Evolutionary conservation across 2,797 vertebrate species (phyloP).

Genomic region (Phylloscopus collybita): DNA sequence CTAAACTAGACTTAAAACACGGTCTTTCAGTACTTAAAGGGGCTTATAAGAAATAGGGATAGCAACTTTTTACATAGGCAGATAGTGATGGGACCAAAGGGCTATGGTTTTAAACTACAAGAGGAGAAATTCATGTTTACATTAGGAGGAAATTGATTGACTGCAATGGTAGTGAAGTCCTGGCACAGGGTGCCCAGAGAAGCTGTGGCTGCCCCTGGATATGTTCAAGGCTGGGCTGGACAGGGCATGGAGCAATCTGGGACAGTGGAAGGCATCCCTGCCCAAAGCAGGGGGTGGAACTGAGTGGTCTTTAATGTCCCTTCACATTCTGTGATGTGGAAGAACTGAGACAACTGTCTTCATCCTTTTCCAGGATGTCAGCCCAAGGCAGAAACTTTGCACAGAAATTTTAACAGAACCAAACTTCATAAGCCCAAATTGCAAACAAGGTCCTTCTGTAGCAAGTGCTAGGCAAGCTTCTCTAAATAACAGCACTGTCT

Average conservation of each 20-base stretch:
- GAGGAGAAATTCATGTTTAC: background rate
- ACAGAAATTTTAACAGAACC: background rate
- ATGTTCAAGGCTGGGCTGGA: background rate
- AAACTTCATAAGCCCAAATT: background rate
- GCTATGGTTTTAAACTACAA: background rate
- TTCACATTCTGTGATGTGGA: background rate
- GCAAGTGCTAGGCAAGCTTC: background rate
- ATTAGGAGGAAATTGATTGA: background rate
- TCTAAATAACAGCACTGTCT: background rate
- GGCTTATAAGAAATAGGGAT: background rate
- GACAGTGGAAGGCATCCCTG: background rate
- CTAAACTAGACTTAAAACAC: background rate
- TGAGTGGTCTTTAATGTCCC: background rate
- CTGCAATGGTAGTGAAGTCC: fast-evolving
- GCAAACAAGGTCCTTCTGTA: background rate
- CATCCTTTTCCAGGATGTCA: background rate
- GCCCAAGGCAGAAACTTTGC: background rate
- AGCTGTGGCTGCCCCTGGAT: background rate
- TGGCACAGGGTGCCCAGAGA: background rate
- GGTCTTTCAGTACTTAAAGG: background rate
- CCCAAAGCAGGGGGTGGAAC: background rate
- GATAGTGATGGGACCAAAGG: background rate
- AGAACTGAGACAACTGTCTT: background rate
- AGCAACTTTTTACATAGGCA: background rate
- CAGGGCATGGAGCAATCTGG: fast-evolving